phyloP scores from a whole-genome alignment of 2,888 invertebrate genomes.

The Tetragnatha montana region DNA sequence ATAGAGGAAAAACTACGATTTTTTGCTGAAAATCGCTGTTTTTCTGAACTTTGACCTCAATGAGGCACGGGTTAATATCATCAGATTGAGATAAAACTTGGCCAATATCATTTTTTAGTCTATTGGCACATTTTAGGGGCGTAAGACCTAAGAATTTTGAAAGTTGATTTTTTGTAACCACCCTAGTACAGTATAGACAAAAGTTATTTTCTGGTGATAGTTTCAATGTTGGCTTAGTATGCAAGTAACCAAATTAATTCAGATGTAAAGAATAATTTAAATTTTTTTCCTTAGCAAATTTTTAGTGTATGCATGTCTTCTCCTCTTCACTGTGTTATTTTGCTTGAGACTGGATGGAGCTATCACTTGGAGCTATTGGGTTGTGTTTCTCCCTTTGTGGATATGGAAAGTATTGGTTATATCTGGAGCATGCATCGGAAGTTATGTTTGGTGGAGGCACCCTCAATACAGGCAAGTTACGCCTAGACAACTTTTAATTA shows the following conservation, averaged over 20 bases:
- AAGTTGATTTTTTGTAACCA: no score
- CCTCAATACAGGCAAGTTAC: constrained; percentile 89
- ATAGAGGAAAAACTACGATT: no score
- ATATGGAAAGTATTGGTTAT: constrained; percentile 95
- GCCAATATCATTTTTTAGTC: no score
- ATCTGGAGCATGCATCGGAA: constrained; percentile 91
- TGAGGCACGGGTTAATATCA: no score
- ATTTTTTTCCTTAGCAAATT: constrained; percentile 88
- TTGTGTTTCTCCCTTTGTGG: constrained; percentile 97
- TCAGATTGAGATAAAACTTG: no score
- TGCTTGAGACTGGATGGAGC: constrained; percentile 92
- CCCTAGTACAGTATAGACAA: no score
- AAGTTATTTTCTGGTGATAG: background rate
- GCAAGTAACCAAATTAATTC: background rate
- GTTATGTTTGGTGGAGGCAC: constrained; percentile 96
- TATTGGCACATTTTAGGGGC: no score
- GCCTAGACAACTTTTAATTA: no score
- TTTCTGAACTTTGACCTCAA: no score
- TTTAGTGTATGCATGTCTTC: constrained; percentile 93
- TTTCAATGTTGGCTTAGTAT: no score
- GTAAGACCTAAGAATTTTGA: no score
- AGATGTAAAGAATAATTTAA: background rate
- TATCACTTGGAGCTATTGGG: constrained; percentile 93
- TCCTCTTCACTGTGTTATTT: constrained; percentile 92
- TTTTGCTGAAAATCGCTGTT: no score